Conservation (phyloP, 1,140 invertebrate species). For the Eciton burchellii region DNA sequence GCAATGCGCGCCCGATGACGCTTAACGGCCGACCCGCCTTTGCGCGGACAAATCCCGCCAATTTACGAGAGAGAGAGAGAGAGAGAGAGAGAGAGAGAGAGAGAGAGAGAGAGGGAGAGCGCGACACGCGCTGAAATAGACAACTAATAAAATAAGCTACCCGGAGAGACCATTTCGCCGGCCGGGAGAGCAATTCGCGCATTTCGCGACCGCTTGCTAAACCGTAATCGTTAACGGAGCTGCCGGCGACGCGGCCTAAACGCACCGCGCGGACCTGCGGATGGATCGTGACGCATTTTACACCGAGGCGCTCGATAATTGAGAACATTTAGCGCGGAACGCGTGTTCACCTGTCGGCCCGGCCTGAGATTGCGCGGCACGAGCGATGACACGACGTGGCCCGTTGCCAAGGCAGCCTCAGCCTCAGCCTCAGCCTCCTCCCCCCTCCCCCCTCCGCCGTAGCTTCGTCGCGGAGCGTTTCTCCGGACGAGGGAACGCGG, state of each 20-base stretch:
- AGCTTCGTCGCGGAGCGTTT: too few relatives aligned
- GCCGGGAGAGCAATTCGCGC: neutral
- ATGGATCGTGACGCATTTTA: constrained; percentile 25
- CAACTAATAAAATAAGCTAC: too few relatives aligned
- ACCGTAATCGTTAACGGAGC: neutral
- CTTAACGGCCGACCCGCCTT: neutral
- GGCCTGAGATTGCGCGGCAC: constrained; percentile 59
- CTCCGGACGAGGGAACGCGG: too few relatives aligned
- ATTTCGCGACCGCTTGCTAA: neutral
- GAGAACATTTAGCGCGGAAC: constrained; percentile 69
- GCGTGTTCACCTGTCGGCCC: constrained; percentile 78
- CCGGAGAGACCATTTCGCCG: too few relatives aligned
- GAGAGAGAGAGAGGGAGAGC: too few relatives aligned
- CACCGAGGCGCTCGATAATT: constrained; percentile 66
- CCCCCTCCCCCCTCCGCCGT: too few relatives aligned
- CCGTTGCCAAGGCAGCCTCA: constrained; percentile 61
- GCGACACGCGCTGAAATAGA: too few relatives aligned
- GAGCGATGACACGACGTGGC: constrained; percentile 68
- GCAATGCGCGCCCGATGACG: too few relatives aligned
- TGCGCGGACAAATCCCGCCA: neutral
- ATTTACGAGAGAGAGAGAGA: too few relatives aligned
- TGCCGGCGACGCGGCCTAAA: constrained; percentile 8
- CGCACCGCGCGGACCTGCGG: neutral
- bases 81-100: too few relatives aligned
- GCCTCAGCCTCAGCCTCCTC: too few relatives aligned